Conservation (phyloP, 2,797 vertebrate genomes). For the Tenualosa thibaudeaui region DNA sequence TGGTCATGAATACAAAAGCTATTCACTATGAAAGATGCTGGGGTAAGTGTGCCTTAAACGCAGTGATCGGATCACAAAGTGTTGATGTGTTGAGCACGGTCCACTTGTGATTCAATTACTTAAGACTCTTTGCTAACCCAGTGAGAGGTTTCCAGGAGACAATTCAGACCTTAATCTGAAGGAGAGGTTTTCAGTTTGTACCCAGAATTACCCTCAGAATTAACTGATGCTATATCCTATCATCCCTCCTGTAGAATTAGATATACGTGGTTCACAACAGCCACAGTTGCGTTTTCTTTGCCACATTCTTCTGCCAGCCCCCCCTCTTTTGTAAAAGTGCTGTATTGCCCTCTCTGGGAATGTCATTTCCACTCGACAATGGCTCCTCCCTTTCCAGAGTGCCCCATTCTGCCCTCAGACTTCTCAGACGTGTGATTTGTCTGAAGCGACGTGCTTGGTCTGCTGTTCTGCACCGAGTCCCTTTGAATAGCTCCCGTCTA, state of each 20-base stretch:
- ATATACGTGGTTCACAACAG: background rate
- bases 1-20: too few relatives aligned
- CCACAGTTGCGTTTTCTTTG: background rate
- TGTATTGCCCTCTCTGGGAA: constrained; percentile 59
- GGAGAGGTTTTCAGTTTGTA: background rate
- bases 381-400: constrained; percentile 53
- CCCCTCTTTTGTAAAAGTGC: background rate
- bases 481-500: constrained; percentile 62
- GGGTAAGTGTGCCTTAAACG: too few relatives aligned
- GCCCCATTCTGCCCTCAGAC: constrained; percentile 45
- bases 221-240: background rate
- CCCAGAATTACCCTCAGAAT: background rate
- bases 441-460: constrained; percentile 47
- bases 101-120: too few relatives aligned
- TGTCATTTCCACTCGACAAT: constrained; percentile 69
- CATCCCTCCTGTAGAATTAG: background rate
- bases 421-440: constrained; percentile 60
- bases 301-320: background rate
- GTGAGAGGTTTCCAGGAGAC: too few relatives aligned
- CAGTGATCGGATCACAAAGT: too few relatives aligned
- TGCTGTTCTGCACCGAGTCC: constrained; percentile 49
- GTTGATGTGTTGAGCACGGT: too few relatives aligned
- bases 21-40: too few relatives aligned
- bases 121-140: too few relatives aligned
- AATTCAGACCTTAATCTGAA: background rate